Evolutionary conservation across 1,140 invertebrate species (phyloP).

Genomic region (Platorchestia sp.): DNA sequence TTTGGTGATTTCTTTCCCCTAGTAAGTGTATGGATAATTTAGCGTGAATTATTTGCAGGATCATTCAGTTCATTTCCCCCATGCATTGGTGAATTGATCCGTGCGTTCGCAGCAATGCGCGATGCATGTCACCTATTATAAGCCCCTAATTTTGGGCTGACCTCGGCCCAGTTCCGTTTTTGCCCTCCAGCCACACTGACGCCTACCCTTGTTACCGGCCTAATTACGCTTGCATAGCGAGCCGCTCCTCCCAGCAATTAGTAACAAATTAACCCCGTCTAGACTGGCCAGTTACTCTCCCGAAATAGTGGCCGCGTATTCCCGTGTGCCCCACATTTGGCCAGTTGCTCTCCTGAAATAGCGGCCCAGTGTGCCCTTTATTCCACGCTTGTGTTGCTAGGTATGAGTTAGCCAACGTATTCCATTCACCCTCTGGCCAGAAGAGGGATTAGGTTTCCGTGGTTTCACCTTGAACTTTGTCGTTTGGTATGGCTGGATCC

Average conservation of each 20-base stretch:
- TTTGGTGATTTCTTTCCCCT: no score
- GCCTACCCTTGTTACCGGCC: background rate
- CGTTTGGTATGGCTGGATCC: background rate
- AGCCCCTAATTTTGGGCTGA: background rate
- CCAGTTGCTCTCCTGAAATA: background rate
- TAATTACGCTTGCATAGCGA: background rate
- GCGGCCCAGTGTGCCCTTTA: background rate
- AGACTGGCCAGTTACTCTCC: background rate
- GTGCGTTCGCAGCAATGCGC: background rate
- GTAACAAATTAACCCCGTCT: background rate
- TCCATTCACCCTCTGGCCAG: background rate
- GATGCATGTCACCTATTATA: background rate
- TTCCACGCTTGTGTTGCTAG: background rate
- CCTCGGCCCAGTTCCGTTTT: background rate
- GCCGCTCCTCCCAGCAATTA: background rate
- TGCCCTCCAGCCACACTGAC: background rate
- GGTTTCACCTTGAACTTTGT: background rate
- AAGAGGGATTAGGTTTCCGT: background rate
- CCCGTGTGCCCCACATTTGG: background rate
- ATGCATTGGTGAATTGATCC: no score
- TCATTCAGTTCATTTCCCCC: no score
- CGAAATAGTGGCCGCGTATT: background rate
- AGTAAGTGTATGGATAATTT: no score
- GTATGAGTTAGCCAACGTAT: background rate
- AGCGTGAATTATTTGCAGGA: no score